phyloP scores from a whole-genome alignment of 2,113 vertebrate species.

The Tragulus kanchil region DNA sequence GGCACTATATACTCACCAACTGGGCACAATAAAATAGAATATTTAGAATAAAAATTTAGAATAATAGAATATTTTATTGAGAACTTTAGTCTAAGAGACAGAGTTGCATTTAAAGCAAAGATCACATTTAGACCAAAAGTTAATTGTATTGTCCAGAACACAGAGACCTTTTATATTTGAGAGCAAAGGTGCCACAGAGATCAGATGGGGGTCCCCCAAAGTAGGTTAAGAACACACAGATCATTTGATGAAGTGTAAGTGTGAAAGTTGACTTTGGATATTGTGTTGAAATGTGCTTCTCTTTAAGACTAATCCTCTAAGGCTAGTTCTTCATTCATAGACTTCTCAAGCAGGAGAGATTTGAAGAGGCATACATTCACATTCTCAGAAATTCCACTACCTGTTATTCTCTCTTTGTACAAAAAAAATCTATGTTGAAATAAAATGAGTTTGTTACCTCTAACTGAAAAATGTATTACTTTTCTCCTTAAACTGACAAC shows the following conservation, averaged over 20 bases:
- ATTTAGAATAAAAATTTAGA: neutral
- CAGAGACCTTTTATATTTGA: neutral
- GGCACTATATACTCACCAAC: neutral
- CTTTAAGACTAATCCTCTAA: neutral
- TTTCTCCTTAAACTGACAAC: slow-evolving; percentile 1
- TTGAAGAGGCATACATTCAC: neutral
- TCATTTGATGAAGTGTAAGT: neutral
- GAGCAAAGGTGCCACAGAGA: neutral
- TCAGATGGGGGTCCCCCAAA: neutral
- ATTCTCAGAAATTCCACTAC: neutral
- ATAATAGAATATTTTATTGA: slow-evolving; percentile 51
- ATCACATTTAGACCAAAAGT: neutral
- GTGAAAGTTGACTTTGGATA: neutral
- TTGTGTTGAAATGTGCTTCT: neutral
- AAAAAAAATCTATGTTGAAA: slow-evolving; percentile 6
- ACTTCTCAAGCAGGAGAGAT: neutral
- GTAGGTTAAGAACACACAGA: neutral
- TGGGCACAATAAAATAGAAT: neutral
- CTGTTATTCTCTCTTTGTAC: neutral
- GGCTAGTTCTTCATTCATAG: neutral
- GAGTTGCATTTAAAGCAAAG: neutral
- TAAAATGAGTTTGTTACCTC: neutral
- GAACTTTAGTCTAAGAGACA: slow-evolving; percentile 8
- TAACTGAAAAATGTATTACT: neutral
- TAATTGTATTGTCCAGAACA: neutral